These are phyloP conservation scores for Homarus americanus DNA, from an alignment of 1,140 invertebrate genomes.

Conservation along the genomic window DNA sequence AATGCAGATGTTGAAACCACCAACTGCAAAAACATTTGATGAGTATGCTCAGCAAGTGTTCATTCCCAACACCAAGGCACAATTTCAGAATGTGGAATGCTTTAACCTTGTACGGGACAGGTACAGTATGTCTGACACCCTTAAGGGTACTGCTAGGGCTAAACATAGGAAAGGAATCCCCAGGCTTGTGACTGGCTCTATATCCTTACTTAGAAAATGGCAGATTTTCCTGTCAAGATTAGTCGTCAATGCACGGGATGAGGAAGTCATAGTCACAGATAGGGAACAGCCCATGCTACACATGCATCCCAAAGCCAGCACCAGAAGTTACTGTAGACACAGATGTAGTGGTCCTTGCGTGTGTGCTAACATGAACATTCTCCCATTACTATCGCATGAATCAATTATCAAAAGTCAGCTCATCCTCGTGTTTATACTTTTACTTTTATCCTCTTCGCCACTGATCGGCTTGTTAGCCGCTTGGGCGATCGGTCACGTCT, in stretches of 20 bases:
- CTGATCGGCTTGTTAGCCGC: too few species aligned
- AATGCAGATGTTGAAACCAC: too few species aligned
- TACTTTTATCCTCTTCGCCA: too few species aligned
- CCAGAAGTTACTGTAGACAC: not conserved
- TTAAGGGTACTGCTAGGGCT: not conserved
- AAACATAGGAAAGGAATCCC: not conserved
- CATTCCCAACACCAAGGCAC: not conserved
- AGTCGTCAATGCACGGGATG: too few species aligned
- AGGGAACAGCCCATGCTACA: not conserved
- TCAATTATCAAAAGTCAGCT: too few species aligned
- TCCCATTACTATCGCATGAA: too few species aligned
- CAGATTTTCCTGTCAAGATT: too few species aligned
- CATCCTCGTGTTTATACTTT: too few species aligned
- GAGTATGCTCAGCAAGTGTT: not conserved
- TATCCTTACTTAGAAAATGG: not conserved
- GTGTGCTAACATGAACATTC: too few species aligned
- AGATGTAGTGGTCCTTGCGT: not conserved
- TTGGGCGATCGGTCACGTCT: too few species aligned
- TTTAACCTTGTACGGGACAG: conserved; percentile 16
- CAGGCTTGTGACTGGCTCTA: not conserved
- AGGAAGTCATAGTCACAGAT: not conserved
- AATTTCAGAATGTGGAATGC: not conserved
- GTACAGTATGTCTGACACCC: too few species aligned
- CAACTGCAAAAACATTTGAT: not conserved
- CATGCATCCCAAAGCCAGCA: not conserved